Conservation (phyloP, 2,113 vertebrate species). For the Pangasianodon hypophthalmus region DNA sequence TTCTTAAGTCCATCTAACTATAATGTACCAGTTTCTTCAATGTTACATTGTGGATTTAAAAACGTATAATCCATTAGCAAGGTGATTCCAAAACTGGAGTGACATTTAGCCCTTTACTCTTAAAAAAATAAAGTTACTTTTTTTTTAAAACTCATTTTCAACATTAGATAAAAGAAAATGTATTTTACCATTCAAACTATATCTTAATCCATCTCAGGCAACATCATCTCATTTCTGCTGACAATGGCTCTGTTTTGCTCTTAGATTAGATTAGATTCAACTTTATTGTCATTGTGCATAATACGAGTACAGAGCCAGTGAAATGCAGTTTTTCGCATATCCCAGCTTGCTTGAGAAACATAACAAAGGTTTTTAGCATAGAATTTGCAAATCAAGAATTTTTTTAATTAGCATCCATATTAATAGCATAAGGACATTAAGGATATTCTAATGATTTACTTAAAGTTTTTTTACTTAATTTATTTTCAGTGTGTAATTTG, state of each 20-base stretch:
- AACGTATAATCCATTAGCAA: not conserved
- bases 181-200: not conserved
- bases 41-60: not conserved
- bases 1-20: not conserved
- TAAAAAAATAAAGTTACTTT: not conserved
- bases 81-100: not conserved
- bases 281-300: too few relatives aligned
- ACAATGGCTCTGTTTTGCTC: not conserved
- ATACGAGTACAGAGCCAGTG: too few relatives aligned
- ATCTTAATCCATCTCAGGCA: not conserved
- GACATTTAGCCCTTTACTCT: not conserved
- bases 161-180: not conserved
- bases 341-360: not conserved
- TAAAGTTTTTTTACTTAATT: too few relatives aligned
- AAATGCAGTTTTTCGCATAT: too few relatives aligned
- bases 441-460: not conserved
- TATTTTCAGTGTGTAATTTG: too few relatives aligned
- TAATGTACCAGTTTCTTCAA: not conserved
- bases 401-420: not conserved
- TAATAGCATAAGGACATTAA: not conserved
- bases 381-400: not conserved
- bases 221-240: not conserved
- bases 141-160: not conserved
- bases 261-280: not conserved
- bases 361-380: not conserved